These are phyloP conservation scores for Melanotaenia boesemani DNA, from an alignment of 2,797 vertebrate species.

Conservation along the genomic window DNA sequence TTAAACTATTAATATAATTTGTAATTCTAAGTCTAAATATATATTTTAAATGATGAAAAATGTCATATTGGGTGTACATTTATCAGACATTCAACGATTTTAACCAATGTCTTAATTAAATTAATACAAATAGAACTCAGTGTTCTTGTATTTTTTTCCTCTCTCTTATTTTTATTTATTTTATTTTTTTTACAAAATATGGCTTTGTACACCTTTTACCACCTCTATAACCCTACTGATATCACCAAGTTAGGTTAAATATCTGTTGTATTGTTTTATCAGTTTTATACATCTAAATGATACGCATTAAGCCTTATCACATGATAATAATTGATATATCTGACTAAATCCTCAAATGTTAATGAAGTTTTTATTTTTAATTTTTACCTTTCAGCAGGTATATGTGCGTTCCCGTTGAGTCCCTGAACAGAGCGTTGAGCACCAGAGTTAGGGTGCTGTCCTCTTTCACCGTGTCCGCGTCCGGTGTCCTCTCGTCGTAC, in stretches of 20 bases:
- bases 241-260: background rate
- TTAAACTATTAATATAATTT: background rate
- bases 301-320: background rate
- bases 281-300: background rate
- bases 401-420: conserved; percentile 70
- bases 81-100: background rate
- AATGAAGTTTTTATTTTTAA: no score
- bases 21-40: background rate
- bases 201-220: background rate
- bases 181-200: background rate
- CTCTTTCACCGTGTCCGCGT: conserved; percentile 76
- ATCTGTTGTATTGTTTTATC: background rate
- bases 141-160: background rate
- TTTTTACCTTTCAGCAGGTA: conserved; percentile 85
- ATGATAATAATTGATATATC: background rate
- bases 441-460: conserved; percentile 84
- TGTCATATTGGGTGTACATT: background rate
- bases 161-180: no score
- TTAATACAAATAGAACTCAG: background rate
- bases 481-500: conserved; percentile 85
- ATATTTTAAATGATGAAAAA: background rate
- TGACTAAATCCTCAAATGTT: background rate
- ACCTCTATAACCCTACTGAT: background rate
- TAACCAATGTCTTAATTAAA: background rate
- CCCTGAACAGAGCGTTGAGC: conserved; percentile 78